Percentiles rank a stretch among this genome's conserved stretches.
Conservation (phyloP, 1,140 invertebrate species). For the Nephila pilipes region DNA sequence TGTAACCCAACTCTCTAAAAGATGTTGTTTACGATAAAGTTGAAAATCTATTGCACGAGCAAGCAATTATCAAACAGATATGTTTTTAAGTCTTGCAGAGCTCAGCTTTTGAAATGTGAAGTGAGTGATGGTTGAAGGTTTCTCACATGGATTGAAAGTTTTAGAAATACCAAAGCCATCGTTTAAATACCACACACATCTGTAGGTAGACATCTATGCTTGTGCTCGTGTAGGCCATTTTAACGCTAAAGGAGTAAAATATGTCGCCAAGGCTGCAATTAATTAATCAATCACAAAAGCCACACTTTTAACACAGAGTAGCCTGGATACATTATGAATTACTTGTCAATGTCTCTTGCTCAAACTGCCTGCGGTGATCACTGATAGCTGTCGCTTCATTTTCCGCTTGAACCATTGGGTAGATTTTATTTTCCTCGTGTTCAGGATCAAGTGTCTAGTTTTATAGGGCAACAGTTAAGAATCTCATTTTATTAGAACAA, state of each 20-base stretch:
- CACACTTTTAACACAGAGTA: not conserved
- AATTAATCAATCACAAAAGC: not conserved
- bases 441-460: not conserved
- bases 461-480: not conserved
- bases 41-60: too few relatives aligned
- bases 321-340: slow-evolving; percentile 33
- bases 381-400: too few relatives aligned
- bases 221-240: not conserved
- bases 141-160: not conserved
- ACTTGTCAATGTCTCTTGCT: slow-evolving; percentile 6
- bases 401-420: too few relatives aligned
- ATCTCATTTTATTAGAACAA: not conserved
- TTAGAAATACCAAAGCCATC: not conserved
- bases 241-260: not conserved
- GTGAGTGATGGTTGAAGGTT: not conserved
- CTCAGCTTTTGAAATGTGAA: too few relatives aligned
- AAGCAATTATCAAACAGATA: too few relatives aligned
- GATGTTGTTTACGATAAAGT: too few relatives aligned
- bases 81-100: too few relatives aligned
- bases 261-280: not conserved
- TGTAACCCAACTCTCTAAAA: too few relatives aligned
- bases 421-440: not conserved
- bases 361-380: not conserved
- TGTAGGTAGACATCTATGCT: too few relatives aligned
- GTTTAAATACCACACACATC: not conserved